Evolutionary conservation across 2,797 vertebrate species (phyloP).

Genomic region (Cuniculus paca): DNA sequence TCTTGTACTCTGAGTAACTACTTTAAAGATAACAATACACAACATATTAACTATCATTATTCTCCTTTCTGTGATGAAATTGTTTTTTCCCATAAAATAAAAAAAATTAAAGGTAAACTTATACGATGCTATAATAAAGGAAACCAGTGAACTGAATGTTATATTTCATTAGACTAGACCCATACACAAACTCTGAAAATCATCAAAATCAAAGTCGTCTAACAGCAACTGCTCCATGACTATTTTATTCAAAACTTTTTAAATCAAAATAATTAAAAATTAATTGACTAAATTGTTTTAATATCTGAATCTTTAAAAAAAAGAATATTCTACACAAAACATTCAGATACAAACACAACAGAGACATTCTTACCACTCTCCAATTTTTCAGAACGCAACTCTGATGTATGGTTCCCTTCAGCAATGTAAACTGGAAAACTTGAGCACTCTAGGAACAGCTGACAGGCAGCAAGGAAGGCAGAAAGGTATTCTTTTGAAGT

Average conservation of each 20-base stretch:
- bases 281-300: slow-evolving; percentile 57
- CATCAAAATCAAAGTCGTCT: slow-evolving; percentile 40
- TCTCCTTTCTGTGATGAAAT: too few relatives aligned
- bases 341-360: slow-evolving; percentile 16
- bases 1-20: too few relatives aligned
- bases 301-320: background rate
- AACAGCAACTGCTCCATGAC: slow-evolving; percentile 1
- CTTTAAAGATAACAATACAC: too few relatives aligned
- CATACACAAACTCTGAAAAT: slow-evolving; percentile 7
- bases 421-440: slow-evolving; percentile 99
- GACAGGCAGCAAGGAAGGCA: slow-evolving; percentile 97
- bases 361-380: slow-evolving; percentile 87
- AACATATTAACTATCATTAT: too few relatives aligned
- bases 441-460: slow-evolving; percentile 98
- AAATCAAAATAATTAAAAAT: background rate
- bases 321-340: background rate
- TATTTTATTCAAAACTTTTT: slow-evolving; percentile 1
- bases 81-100: too few relatives aligned
- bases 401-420: slow-evolving; percentile 95
- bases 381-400: slow-evolving; percentile 90
- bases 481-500: slow-evolving; percentile 92
- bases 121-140: slow-evolving; percentile 20
- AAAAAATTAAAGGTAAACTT: background rate
- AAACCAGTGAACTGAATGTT: slow-evolving; percentile 39
- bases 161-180: background rate